These are phyloP conservation scores for Philopedon plagiatum DNA, from an alignment of 2,888 invertebrate genomes.

Conservation along the genomic window DNA sequence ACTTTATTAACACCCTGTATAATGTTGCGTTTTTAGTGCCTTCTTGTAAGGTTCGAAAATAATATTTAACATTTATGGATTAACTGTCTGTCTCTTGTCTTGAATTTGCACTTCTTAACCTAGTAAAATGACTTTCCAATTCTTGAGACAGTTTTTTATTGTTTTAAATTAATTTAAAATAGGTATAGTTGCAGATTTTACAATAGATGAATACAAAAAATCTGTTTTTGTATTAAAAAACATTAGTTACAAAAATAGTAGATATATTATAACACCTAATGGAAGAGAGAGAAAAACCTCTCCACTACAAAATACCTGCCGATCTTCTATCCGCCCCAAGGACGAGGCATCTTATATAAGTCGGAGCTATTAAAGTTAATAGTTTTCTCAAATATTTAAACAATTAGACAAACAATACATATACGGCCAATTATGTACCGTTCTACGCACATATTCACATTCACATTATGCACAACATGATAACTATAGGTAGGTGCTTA, in stretches of 20 bases:
- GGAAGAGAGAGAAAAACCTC: neutral
- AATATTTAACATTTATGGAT: too few species aligned
- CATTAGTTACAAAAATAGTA: neutral
- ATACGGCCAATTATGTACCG: neutral
- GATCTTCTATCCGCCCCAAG: slow-evolving; percentile 40
- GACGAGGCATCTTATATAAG: slow-evolving; percentile 43
- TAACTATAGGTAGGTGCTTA: neutral
- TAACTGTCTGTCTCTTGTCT: too few species aligned
- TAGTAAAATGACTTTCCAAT: too few species aligned
- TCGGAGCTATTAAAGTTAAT: slow-evolving; percentile 30
- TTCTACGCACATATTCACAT: neutral
- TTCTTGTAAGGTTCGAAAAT: too few species aligned
- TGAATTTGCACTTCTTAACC: too few species aligned
- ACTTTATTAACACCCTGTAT: too few species aligned
- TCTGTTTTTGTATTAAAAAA: too few species aligned
- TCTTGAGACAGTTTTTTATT: too few species aligned
- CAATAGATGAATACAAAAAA: too few species aligned
- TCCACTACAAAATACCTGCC: slow-evolving; percentile 38
- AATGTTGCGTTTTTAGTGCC: too few species aligned
- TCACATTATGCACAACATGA: neutral
- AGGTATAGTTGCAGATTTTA: too few species aligned
- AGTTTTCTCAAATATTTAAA: slow-evolving; percentile 44
- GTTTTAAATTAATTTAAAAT: too few species aligned
- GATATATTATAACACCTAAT: neutral
- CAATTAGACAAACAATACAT: slow-evolving; percentile 32